These are phyloP conservation scores for Otolemur garnettii DNA, from an alignment of 2,113 vertebrate genomes.

Conservation along the genomic window DNA sequence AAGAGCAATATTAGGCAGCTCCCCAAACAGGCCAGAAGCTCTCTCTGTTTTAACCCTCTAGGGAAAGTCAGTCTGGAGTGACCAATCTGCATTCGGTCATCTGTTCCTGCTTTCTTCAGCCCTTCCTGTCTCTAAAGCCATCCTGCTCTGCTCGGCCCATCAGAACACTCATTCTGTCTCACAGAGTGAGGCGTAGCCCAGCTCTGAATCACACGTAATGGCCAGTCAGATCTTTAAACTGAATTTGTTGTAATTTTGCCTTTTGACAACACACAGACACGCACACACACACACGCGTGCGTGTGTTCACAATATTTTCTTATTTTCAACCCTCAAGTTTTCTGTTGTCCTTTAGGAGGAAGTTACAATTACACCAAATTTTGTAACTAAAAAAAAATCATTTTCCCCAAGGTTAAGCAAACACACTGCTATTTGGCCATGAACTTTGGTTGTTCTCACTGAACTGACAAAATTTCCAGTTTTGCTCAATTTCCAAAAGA, in stretches of 20 bases:
- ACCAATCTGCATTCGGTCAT: no score
- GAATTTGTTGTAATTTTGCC: background rate
- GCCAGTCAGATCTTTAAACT: background rate
- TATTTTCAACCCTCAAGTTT: background rate
- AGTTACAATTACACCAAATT: background rate
- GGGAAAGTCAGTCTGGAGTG: no score
- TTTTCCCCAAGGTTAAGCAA: conserved; percentile 16
- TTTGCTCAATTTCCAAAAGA: conserved; percentile 50
- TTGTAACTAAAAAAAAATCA: background rate
- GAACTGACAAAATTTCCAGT: conserved; percentile 56
- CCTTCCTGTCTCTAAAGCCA: background rate
- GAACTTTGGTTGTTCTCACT: conserved; percentile 47
- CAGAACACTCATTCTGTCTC: background rate
- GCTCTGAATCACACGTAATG: background rate
- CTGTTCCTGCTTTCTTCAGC: background rate
- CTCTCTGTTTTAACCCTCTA: no score
- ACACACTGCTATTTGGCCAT: background rate
- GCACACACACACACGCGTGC: background rate
- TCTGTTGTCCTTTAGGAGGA: background rate
- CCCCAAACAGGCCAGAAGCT: background rate
- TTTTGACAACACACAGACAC: background rate
- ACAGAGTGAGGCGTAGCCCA: background rate
- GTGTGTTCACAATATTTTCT: no score
- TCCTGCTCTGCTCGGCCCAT: background rate
- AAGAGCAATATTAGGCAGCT: background rate